These are phyloP conservation scores for Crotalus viridis DNA, from an alignment of 2,113 vertebrate species.

Conservation along the genomic window DNA sequence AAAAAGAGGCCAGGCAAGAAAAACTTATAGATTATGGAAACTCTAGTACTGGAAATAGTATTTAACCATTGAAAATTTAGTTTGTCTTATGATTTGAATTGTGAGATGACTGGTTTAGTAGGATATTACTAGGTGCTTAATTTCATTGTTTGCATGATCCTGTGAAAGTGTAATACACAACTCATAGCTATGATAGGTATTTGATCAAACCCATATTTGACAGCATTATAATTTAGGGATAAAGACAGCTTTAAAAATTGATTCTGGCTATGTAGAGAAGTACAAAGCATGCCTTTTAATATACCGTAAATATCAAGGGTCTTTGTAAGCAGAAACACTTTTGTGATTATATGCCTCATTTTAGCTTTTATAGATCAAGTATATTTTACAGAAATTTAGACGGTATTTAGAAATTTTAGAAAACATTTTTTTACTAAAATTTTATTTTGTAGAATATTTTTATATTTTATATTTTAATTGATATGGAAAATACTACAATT, in stretches of 20 bases:
- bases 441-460: conserved; percentile 7
- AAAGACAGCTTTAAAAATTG: neutral
- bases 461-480: neutral
- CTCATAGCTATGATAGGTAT: neutral
- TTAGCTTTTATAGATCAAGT: conserved; percentile 19
- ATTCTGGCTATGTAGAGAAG: neutral
- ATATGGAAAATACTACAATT: neutral
- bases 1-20: neutral
- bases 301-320: neutral
- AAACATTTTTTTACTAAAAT: neutral
- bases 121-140: neutral
- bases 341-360: neutral
- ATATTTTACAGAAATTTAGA: conserved; percentile 20
- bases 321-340: neutral
- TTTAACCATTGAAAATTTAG: neutral
- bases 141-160: fast-evolving
- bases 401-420: neutral
- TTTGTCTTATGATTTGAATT: neutral
- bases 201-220: neutral
- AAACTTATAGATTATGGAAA: neutral
- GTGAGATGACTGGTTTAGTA: neutral
- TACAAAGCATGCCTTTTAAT: neutral
- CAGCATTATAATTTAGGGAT: neutral
- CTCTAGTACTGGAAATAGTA: neutral
- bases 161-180: neutral